Evolutionary conservation across 2,113 vertebrate species (phyloP), one percentile per base, ranked within the genome.

Genomic region (Malurus elegans): DNA sequence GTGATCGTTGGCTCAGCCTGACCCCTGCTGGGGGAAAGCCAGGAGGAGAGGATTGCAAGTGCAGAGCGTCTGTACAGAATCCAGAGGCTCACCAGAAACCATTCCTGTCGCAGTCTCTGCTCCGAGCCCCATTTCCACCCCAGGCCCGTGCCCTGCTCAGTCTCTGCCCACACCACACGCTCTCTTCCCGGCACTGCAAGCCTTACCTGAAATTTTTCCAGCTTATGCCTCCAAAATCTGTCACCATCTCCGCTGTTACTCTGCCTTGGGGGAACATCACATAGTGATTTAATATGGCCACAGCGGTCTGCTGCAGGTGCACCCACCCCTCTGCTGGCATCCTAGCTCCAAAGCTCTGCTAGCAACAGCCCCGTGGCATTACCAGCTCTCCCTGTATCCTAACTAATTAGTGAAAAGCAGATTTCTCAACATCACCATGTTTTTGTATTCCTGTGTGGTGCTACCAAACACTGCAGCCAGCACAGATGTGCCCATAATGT

Each of bases 11-110:
- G 82, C 71, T 72, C 94, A 79, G 96, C 40, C 95, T 92, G 93
- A 96, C 93, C 87, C 92, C 94, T 95, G 75, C 94, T 96, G 94
- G 94, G 87, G 47, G 28, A 96, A 95, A 92, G 31, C 51, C 61
- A 34, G n/a, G 31, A 62, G 32, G 16, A 70, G 60, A 75, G 10
- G 34, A 53, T 47, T 44, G 6, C 19, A 38, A 51, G 26, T 0
- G 29, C 62, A 4, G 29, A 7, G 29, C 0, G 3, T 25, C 60
- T 54, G 3, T 42, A 12, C 1, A 2, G 36, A 18, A 47, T n/a
- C 40, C 40, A 7, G 38, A 26, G 38, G 13, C 21, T 45, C 53
- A 5, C 9, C 20, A 3, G 34, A 42, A 18, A 58, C 7, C 26
- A 2, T 54, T 72, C 40, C 71, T 10, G 56, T 29, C 0, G 0